phyloP scores from a whole-genome alignment of 2,797 vertebrate genomes.

The Acanthurus lineatus region DNA sequence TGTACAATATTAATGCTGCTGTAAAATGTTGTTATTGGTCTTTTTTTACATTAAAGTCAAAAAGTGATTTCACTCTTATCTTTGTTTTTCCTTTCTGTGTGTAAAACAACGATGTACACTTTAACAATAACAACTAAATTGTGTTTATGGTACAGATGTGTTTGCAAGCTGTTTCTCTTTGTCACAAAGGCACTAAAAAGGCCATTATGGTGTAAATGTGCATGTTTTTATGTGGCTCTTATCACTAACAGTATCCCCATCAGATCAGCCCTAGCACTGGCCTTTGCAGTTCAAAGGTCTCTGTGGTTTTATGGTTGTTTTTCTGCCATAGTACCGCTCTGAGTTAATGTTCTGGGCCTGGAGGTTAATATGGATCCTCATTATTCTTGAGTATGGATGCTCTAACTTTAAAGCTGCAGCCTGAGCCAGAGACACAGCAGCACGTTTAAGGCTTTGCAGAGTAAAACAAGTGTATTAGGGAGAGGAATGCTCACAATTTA shows the following conservation, averaged over 20 bases:
- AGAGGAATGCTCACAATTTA: conserved; percentile 63
- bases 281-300: conserved; percentile 27
- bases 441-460: conserved; percentile 16
- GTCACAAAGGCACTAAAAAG: conserved; percentile 57
- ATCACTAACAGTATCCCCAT: conserved; percentile 32
- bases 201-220: conserved; percentile 47
- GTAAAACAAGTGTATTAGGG: conserved; percentile 32
- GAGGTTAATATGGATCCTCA: conserved; percentile 59
- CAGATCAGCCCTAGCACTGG: neutral
- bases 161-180: conserved; percentile 44
- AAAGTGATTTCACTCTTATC: conserved; percentile 61
- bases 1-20: conserved; percentile 59
- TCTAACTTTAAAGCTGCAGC: conserved; percentile 43
- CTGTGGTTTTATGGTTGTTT: conserved; percentile 22
- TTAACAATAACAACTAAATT: conserved; percentile 44
- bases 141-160: conserved; percentile 54
- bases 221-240: conserved; percentile 47
- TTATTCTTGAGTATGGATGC: conserved; percentile 51
- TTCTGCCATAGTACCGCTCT: conserved; percentile 18
- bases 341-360: conserved; percentile 44
- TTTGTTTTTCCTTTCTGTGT: conserved; percentile 13
- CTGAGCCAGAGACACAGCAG: conserved; percentile 25
- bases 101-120: conserved; percentile 27
- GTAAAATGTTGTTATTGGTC: conserved; percentile 56
- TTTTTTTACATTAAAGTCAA: conserved; percentile 78